phyloP scores from a whole-genome alignment of 2,113 vertebrate species.

The Pluvianellus socialis region DNA sequence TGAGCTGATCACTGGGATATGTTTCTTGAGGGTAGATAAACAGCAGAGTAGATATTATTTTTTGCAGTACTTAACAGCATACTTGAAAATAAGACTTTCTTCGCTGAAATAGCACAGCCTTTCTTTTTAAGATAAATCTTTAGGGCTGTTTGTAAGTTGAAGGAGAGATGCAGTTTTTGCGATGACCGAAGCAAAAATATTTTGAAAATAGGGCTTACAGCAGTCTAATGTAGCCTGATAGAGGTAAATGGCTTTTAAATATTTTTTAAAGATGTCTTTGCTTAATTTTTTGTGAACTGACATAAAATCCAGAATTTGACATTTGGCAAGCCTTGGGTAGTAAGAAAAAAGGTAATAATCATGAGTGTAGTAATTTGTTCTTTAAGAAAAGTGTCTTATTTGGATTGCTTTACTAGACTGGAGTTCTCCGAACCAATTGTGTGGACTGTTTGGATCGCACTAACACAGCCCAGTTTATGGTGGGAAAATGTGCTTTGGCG shows the following conservation, averaged over 20 bases:
- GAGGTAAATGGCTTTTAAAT: not conserved
- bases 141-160: not conserved
- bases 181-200: not conserved
- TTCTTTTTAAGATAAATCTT: not conserved
- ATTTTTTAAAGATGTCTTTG: not conserved
- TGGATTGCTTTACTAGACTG: slow-evolving; percentile 80
- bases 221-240: not conserved
- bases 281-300: not conserved
- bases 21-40: not conserved
- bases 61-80: not conserved
- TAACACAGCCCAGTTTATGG: slow-evolving; percentile 98
- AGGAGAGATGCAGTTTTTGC: not conserved
- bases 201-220: not conserved
- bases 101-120: not conserved
- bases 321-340: not conserved
- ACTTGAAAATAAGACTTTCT: not conserved
- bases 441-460: slow-evolving; percentile 97
- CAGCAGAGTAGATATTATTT: not conserved
- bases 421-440: slow-evolving; percentile 93
- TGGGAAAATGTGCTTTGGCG: slow-evolving; percentile 96
- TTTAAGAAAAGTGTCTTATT: not conserved
- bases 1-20: not conserved
- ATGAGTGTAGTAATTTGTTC: not conserved
- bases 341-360: not conserved
- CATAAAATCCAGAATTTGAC: not conserved